Evolutionary conservation across 2,797 vertebrate species (phyloP).

Genomic region (Podargus strigoides): DNA sequence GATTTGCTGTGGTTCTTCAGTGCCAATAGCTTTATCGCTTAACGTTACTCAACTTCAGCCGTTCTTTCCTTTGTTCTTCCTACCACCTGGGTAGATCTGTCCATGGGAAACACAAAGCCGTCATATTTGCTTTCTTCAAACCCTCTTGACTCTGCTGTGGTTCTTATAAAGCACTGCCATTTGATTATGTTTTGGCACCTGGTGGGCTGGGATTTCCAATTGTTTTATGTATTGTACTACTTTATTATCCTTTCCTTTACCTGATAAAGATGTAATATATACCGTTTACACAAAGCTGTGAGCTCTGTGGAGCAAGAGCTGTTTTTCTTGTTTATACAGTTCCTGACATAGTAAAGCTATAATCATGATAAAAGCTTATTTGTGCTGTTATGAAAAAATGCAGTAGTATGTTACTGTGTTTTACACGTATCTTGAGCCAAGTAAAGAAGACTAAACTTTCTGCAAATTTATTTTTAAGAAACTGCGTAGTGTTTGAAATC

Average conservation of each 20-base stretch:
- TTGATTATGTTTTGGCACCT: background rate
- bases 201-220: background rate
- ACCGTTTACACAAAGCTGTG: background rate
- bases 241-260: background rate
- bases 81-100: background rate
- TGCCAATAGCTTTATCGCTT: background rate
- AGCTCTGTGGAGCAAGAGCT: background rate
- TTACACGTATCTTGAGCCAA: background rate
- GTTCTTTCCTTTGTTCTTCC: background rate
- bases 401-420: background rate
- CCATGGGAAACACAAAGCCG: background rate
- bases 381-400: background rate
- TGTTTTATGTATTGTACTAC: background rate
- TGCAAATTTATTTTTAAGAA: background rate
- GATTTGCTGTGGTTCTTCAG: background rate
- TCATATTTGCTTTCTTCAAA: background rate
- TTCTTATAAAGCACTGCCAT: background rate
- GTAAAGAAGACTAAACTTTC: background rate
- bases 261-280: background rate
- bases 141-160: background rate
- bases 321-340: background rate
- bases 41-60: background rate
- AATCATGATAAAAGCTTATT: background rate
- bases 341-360: background rate
- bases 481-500: background rate